Evolutionary conservation across 2,113 vertebrate genomes (phyloP).

Genomic region (Corythaixoides concolor): DNA sequence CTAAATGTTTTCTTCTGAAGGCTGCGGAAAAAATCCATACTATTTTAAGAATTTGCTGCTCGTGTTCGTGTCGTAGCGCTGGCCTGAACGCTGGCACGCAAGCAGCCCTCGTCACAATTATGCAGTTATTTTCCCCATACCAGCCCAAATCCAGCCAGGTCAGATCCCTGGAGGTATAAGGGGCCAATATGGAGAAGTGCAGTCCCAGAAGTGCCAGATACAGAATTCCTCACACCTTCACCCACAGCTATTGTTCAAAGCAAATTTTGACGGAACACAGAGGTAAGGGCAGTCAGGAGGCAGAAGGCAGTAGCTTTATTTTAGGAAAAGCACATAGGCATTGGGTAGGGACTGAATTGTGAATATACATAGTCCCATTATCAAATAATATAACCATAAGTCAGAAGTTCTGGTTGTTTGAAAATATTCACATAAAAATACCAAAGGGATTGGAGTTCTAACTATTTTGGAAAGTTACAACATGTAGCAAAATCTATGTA

Average conservation of each 20-base stretch:
- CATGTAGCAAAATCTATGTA: constrained; percentile 49
- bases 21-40: background rate
- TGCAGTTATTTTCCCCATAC: background rate
- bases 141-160: background rate
- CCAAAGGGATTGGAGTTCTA: background rate
- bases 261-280: background rate
- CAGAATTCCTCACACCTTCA: background rate
- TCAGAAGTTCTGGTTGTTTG: background rate
- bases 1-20: constrained; percentile 3
- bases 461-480: background rate
- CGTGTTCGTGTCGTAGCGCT: rapidly evolving
- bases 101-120: background rate
- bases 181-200: rapidly evolving
- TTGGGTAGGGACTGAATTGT: background rate
- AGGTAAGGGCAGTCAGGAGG: background rate
- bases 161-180: background rate
- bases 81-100: background rate
- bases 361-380: background rate
- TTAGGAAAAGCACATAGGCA: background rate
- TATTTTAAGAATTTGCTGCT: constrained; percentile 39
- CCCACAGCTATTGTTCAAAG: background rate
- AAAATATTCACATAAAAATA: constrained; percentile 63
- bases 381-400: background rate
- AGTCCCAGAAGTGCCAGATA: background rate
- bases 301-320: constrained; percentile 67